phyloP scores from a whole-genome alignment of 2,113 vertebrate genomes.

The Melanostigma gelatinosum region DNA sequence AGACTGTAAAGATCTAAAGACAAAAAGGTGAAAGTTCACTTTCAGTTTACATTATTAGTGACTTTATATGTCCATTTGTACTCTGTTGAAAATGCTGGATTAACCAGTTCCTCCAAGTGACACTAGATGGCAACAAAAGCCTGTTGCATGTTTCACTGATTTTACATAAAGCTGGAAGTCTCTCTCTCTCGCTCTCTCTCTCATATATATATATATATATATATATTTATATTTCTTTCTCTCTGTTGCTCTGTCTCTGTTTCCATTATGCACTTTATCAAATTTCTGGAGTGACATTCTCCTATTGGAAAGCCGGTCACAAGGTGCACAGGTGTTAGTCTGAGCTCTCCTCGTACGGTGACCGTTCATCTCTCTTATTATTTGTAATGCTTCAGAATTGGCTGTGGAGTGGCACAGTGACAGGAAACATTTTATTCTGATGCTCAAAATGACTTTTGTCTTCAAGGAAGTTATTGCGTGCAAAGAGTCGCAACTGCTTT shows the following conservation, averaged over 20 bases:
- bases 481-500: slow-evolving; percentile 12
- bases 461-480: slow-evolving; percentile 8
- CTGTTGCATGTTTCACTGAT: slow-evolving; percentile 13
- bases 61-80: neutral
- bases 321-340: slow-evolving; percentile 43
- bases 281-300: slow-evolving; percentile 37
- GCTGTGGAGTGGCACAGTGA: neutral
- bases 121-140: slow-evolving; percentile 79
- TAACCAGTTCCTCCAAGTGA: slow-evolving; percentile 20
- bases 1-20: neutral
- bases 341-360: slow-evolving; percentile 12
- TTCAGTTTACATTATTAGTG: neutral
- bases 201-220: no score
- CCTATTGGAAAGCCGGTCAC: slow-evolving; percentile 22
- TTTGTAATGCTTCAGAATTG: slow-evolving; percentile 32
- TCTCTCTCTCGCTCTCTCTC: neutral
- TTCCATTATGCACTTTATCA: slow-evolving; percentile 17
- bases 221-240: no score
- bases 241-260: slow-evolving; percentile 22
- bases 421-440: slow-evolving; percentile 18
- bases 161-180: neutral
- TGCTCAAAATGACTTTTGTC: slow-evolving; percentile 20
- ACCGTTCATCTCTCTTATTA: slow-evolving; percentile 38
- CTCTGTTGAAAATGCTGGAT: neutral
- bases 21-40: neutral